Evolutionary conservation across 2,888 invertebrate species (phyloP).

Genomic region (Dasysyrphus tricinctus): DNA sequence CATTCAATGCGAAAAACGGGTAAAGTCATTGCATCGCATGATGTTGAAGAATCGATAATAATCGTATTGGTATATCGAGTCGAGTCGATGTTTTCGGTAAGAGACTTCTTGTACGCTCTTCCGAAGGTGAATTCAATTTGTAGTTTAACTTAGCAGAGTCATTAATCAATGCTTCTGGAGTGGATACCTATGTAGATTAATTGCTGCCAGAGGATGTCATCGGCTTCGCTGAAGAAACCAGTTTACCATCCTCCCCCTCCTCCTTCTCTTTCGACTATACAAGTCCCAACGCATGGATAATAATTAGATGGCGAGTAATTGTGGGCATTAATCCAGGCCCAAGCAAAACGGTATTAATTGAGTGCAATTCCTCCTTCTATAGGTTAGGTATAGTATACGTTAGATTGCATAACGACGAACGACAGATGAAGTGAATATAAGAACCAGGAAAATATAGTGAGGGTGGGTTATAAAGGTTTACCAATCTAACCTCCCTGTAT

Average conservation of each 20-base stretch:
- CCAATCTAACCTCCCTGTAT: neutral
- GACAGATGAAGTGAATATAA: conserved; percentile 11
- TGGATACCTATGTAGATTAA: conserved; percentile 67
- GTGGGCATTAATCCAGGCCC: conserved; percentile 65
- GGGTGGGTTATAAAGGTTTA: conserved; percentile 9
- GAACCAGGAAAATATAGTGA: neutral
- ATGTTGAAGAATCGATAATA: conserved; percentile 50
- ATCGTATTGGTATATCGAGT: conserved; percentile 9
- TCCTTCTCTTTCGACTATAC: neutral
- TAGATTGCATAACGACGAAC: conserved; percentile 15
- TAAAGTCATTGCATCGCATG: conserved; percentile 52
- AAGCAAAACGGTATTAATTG: conserved; percentile 67
- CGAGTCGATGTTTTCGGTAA: conserved; percentile 9
- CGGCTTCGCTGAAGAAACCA: conserved; percentile 13
- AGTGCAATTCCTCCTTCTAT: conserved; percentile 53
- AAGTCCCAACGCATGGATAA: conserved; percentile 58
- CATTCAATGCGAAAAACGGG: conserved; percentile 23
- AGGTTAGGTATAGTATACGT: neutral
- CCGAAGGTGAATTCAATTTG: conserved; percentile 66
- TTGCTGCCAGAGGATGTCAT: conserved; percentile 71
- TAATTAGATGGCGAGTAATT: conserved; percentile 67
- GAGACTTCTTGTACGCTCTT: neutral
- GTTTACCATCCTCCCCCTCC: neutral
- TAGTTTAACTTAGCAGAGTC: conserved; percentile 43
- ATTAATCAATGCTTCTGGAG: conserved; percentile 60